Evolutionary conservation across 2,113 vertebrate species (phyloP), one percentile per base, ranked within the genome.

Genomic region (Formicarius rufipectus): DNA sequence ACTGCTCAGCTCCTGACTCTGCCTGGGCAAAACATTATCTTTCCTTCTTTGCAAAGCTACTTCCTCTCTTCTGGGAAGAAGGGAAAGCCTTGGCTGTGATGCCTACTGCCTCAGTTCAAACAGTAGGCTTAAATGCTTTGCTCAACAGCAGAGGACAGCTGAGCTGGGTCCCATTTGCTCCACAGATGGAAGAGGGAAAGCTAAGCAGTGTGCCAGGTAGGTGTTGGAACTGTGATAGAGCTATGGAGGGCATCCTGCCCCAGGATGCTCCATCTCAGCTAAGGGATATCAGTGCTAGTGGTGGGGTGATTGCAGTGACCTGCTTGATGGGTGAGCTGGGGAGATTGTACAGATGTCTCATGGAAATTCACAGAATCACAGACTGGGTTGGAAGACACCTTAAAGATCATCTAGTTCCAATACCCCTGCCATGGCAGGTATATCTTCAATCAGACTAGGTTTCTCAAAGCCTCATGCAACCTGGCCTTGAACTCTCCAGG

Each of bases 281-380:
- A 19, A 72, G 0, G 3, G 47, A 33, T 4, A 3, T 45, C 40
- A 7, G 19, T 42, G 42, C 27, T 75, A 44, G 15, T 37, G 56
- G 20, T 50, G 62, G 52, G 20, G 7, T 72, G 52, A 47, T 56
- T 78, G 47, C 62, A 42, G 64, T 9, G 30, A 6, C 44, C 23
- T 55, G 35, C 50, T 42, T 1, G 0, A 47, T 67, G 31, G 5
- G 25, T 4, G 13, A 71, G n/a, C 67, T 53, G 5, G 2, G 0
- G 37, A 53, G 62, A 33, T 30, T 2, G 1, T 27, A 31, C 4
- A 39, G 47, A 47, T 71, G 37, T 58, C 30, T 69, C 55, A 33
- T 2, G 25, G 42, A 47, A 80, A 59, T 59, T 37, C 56, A 84
- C 40, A 35, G 72, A 55, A 28, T 69, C 79, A 42, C 7, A 12